Evolutionary conservation across 2,888 invertebrate genomes (phyloP).

Genomic region (Schizaphis graminum): DNA sequence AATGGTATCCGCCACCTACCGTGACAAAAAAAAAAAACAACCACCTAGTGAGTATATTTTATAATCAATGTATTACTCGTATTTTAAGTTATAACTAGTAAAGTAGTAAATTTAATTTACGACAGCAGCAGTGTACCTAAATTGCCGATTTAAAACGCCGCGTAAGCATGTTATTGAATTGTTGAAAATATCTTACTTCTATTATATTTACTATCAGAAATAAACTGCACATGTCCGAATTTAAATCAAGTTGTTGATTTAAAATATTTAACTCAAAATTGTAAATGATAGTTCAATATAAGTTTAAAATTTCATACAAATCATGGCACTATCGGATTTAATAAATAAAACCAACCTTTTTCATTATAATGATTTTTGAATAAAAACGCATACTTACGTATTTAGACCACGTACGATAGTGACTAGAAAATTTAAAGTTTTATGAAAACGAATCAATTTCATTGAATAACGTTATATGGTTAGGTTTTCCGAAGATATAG

Average conservation of each 20-base stretch:
- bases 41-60: too few species aligned
- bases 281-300: neutral
- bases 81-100: neutral
- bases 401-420: neutral
- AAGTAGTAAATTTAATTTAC: neutral
- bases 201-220: neutral
- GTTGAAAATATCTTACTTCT: neutral
- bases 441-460: neutral
- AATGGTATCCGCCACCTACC: too few species aligned
- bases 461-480: neutral
- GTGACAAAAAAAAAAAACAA: too few species aligned
- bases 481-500: neutral
- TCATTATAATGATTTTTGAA: neutral
- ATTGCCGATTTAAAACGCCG: slow-evolving; percentile 1
- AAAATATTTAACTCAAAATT: neutral
- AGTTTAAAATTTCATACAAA: neutral
- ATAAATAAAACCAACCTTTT: neutral
- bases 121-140: neutral
- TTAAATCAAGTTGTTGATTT: neutral
- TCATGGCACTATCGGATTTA: neutral
- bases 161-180: neutral
- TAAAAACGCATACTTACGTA: neutral
- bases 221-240: neutral
- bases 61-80: too few species aligned
- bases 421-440: neutral